Evolutionary conservation across 2,797 vertebrate genomes (phyloP).

Genomic region (Spondyliosoma cantharus): DNA sequence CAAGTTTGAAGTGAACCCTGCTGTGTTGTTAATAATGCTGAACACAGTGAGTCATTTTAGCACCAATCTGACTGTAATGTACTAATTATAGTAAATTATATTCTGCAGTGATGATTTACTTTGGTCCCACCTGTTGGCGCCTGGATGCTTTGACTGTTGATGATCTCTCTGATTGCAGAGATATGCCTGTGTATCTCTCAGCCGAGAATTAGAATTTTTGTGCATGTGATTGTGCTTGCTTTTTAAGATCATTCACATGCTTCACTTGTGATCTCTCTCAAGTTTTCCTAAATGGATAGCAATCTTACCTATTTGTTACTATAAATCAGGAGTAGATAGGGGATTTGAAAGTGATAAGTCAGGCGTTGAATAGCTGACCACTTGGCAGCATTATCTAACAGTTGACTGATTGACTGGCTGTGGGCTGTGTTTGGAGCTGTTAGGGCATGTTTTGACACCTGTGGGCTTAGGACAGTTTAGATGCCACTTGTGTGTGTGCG

Average conservation of each 20-base stretch:
- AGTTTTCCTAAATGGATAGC: conserved; percentile 15
- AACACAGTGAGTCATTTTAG: conserved; percentile 6
- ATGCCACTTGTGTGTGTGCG: conserved; percentile 39
- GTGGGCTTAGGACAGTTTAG: conserved; percentile 49
- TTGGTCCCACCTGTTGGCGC: conserved; percentile 16
- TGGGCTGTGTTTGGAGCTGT: conserved; percentile 42
- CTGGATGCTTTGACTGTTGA: neutral
- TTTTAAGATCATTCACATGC: conserved; percentile 15
- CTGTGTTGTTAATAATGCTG: conserved; percentile 10
- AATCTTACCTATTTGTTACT: conserved; percentile 2
- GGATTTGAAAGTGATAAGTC: conserved; percentile 59
- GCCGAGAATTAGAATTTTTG: neutral
- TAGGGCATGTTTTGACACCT: conserved; percentile 75
- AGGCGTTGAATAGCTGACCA: conserved; percentile 44
- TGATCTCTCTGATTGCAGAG: neutral
- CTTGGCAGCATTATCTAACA: conserved; percentile 66
- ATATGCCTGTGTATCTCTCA: neutral
- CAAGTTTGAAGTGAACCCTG: neutral
- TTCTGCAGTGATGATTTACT: conserved; percentile 26
- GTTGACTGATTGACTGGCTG: conserved; percentile 64
- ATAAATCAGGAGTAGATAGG: conserved; percentile 34
- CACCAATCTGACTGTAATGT: conserved; percentile 10
- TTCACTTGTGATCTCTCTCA: conserved; percentile 34
- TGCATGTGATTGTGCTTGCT: conserved; percentile 1
- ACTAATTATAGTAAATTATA: neutral